Percentiles rank a stretch among this genome's conserved stretches.
Conservation (phyloP, 2,888 invertebrate genomes). For the Mesorhabditis sp. region DNA sequence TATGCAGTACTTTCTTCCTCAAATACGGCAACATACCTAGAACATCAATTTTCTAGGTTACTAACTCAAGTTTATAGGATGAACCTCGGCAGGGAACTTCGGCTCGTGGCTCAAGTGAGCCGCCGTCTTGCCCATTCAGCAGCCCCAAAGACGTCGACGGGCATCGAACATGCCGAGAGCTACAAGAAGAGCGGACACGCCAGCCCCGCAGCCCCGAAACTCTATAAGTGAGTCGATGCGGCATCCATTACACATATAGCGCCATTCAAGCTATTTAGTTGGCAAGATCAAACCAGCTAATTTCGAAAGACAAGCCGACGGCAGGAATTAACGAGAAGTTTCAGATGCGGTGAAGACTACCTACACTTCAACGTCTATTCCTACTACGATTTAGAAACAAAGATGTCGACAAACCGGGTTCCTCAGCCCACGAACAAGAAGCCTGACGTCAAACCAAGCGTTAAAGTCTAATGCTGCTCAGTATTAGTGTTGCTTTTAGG, state of each 20-base stretch:
- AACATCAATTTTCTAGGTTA: too few species aligned
- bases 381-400: constrained; percentile 51
- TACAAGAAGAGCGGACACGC: constrained; percentile 32
- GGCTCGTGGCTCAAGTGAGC: too few species aligned
- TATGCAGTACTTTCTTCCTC: too few species aligned
- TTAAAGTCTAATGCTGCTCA: too few species aligned
- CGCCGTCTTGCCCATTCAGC: constrained; percentile 17
- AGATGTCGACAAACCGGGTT: constrained; percentile 44
- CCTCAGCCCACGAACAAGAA: constrained; percentile 49
- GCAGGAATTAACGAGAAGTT: not conserved
- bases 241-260: too few species aligned
- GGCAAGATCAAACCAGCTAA: too few species aligned
- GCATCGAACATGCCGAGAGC: constrained; percentile 54
- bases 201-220: constrained; percentile 29
- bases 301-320: too few species aligned
- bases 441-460: constrained; percentile 29
- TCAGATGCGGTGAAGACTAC: constrained; percentile 38
- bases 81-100: too few species aligned
- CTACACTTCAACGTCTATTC: constrained; percentile 51
- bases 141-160: constrained; percentile 43
- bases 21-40: too few species aligned
- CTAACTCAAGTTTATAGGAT: too few species aligned
- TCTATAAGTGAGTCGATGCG: constrained; percentile 40
- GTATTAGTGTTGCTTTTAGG: too few species aligned
- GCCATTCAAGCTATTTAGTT: too few species aligned